These are phyloP conservation scores for Notarius lentiginosus DNA, from an alignment of 2,113 vertebrate species.

Conservation along the genomic window DNA sequence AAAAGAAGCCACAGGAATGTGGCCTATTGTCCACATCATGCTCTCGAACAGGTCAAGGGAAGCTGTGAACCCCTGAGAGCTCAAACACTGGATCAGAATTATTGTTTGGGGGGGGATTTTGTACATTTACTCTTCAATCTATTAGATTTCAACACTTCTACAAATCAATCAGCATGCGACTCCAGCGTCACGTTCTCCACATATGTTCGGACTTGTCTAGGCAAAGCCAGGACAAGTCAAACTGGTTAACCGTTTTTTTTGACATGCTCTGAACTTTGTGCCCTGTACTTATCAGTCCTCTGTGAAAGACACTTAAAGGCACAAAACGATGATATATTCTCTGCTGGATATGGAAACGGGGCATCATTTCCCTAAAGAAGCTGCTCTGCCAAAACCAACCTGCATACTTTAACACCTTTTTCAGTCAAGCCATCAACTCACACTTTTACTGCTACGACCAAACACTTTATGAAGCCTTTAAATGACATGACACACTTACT, in stretches of 20 bases:
- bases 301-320: neutral
- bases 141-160: neutral
- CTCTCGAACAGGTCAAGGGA: slow-evolving; percentile 31
- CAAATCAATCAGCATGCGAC: neutral
- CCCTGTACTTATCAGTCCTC: slow-evolving; percentile 14
- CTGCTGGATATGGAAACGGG: neutral
- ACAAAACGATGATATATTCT: slow-evolving; percentile 10
- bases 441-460: neutral
- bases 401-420: neutral
- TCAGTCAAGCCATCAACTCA: neutral
- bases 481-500: slow-evolving; percentile 78
- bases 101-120: neutral
- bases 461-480: slow-evolving; percentile 2
- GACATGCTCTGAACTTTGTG: slow-evolving; percentile 18
- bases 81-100: neutral
- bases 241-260: slow-evolving; percentile 45
- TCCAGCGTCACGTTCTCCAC: neutral
- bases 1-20: slow-evolving; percentile 53
- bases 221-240: slow-evolving; percentile 10
- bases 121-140: neutral
- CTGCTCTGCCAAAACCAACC: slow-evolving; percentile 8
- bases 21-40: slow-evolving; percentile 15
- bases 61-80: neutral
- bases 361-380: slow-evolving; percentile 19
- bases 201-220: slow-evolving; percentile 30